phyloP scores from a whole-genome alignment of 2,113 vertebrate species.

The Mirza zaza region DNA sequence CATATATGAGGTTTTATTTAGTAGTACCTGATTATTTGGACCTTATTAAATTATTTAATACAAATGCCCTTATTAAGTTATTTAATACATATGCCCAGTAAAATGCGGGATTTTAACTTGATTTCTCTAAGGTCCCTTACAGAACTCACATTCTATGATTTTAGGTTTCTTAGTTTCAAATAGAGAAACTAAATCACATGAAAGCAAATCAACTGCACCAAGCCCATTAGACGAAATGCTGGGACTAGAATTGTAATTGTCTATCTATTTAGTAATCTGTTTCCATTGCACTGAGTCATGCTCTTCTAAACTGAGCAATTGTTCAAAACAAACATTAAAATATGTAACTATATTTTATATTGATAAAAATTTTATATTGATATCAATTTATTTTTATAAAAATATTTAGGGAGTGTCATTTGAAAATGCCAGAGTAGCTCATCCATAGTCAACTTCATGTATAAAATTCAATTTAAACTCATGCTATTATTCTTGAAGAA shows the following conservation, averaged over 20 bases:
- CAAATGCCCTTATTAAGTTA: neutral
- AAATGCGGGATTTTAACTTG: neutral
- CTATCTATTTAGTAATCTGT: neutral
- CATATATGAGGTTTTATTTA: neutral
- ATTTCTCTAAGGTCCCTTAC: neutral
- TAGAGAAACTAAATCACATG: neutral
- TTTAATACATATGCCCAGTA: neutral
- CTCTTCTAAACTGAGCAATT: neutral
- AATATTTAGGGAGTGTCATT: neutral
- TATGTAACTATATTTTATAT: neutral
- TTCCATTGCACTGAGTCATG: neutral
- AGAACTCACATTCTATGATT: neutral
- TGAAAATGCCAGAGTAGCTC: constrained; percentile 33
- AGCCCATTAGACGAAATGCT: neutral
- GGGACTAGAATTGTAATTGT: neutral
- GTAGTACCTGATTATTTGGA: neutral
- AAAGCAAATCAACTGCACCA: neutral
- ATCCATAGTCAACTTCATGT: neutral
- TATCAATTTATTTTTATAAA: neutral
- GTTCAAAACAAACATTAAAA: neutral
- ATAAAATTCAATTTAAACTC: neutral
- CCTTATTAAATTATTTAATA: neutral
- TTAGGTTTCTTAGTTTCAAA: neutral
- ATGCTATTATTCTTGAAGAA: neutral
- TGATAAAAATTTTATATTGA: neutral